Base-by-base conservation (phyloP, 30 jellyfish, hydroid and myxozoan genomes). In the Hydra vulgaris region DNA sequence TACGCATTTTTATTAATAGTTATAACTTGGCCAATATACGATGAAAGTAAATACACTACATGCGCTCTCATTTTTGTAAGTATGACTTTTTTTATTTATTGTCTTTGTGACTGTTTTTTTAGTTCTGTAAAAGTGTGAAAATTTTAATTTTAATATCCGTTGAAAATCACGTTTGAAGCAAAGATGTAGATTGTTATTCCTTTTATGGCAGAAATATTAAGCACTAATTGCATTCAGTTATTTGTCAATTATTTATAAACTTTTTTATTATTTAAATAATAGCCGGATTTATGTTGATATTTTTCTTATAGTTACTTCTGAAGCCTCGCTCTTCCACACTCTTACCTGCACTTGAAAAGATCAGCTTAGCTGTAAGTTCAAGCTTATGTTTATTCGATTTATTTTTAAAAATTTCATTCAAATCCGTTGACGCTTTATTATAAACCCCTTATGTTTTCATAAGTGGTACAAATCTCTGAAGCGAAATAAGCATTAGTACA, bases 291-390 rank as follows among this genome's bases (percentile, higher is more conserved):
- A 40, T 12, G 61, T 40, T 5, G 12, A 40, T 3, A 40, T 80
- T 80, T 66, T 18, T 56, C 18, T 70, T 66, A 15, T 55, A 80
- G 87, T 24, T 80, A 8, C 83, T 80, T 8, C 71, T 80, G 25
- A 80, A 70, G 71, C 81, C 87, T 61, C 21, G 72, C 73, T 61
- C 87, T 15, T 25, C 87, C 18, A 23, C 87, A 23, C 83, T 61
- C 22, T 16, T 70, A 21, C 87, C 87, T 19, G 87, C 81, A 12
- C 66, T 80, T 5, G 71, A 80, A 71, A n/a, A 61, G 72, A 26
- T 80, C 25, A 80, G 72, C 27, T 22, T 21, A 15, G 25, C 24
- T 21, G 87, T 80, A 61, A 0, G 87, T 26, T 53, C 79, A 0
- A 18, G 0, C 26, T 18, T 0, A 18, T 26, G 8, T 0, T 76